Evolutionary conservation across 2,888 invertebrate species (phyloP), one percentile per base, ranked within the genome.

Genomic region (Oscheius onirici): DNA sequence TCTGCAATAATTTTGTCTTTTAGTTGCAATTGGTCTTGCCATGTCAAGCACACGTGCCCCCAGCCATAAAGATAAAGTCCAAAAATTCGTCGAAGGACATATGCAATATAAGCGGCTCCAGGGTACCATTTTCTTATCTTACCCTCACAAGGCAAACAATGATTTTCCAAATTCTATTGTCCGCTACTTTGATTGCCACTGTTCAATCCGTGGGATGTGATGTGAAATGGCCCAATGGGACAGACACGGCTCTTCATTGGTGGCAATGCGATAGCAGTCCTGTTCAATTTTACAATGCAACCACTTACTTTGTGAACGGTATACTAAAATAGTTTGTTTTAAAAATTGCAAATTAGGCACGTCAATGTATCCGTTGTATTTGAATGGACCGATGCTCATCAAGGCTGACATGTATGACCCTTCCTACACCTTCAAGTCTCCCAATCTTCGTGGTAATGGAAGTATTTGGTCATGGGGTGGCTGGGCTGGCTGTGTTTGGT

Each of bases 351-450:
- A 8, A 6, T 34, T 34, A 34, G 34, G 34, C 15, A 74, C 71
- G 24, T 76, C 71, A 58, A 81, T 80, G 61, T 83, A 83, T 44
- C 83, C 83, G 41, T 77, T 83, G 46, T 75, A 83, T 54, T 68
- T 83, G 60, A 60, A 67, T 8, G 28, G 72, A 20, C 79, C 81
- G 28, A 69, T 83, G 20, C 66, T 77, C 40, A 74, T 83, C 67
- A 77, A 76, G 68, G 71, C 82, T 24, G 73, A 74, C 43, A 70
- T 82, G 57, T 67, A 49, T 54, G 79, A 78, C 60, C 76, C 76
- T 40, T 74, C 28, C 3, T 67, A 70, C 51, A 74, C 72, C 22
- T 76, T 77, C 69, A 71, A 51, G 13, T n/a, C 57, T 15, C 77
- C 82, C 46, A 65, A 68, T 20, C 67, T 83, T 13, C 51, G 75